Base-by-base conservation (phyloP, 1,140 invertebrate species). In the Penaeus chinensis region DNA sequence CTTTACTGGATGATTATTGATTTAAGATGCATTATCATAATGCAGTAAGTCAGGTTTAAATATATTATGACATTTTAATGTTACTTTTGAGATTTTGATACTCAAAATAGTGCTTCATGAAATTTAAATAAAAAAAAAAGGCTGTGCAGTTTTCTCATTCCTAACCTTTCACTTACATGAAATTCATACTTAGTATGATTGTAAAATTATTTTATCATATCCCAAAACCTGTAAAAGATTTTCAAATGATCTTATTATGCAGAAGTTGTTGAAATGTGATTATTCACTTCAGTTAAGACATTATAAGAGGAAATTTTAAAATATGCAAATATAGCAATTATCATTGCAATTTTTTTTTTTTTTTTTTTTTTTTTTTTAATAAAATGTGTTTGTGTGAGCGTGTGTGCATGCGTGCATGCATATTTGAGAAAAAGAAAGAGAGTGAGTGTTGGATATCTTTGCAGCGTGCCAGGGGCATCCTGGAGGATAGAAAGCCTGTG, bases 31-130 rank as follows among this genome's bases (percentile, higher is more conserved):
- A 81, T 27, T 81, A 19, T 27, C 32, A 32, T 63, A 81, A 81
- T 47, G 54, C 54, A 66, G 62, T n/a, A 82, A 37, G 32, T 82
- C 80, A 82, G 80, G 80, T 82, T 82, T 66, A 82, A 65, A 66
- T 82, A 82, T 63, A 62, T 62, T 27, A 66, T 22, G 22, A 32
- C 54, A 54, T 54, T 54, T 54, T 37, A 65, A 42, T 82, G 32
- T 65, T 62, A 66, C 37, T 37, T 66, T 82, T 82, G 80, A 82
- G 80, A 82, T 82, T 82, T 82, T 82, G 80, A 82, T 82, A 66
- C 80, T 82, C 80, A 82, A 66, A 27, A 81, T 42, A 37, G 61
- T 82, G 80, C 62, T 82, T 82, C 37, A 82, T 82, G 80, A 32
- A 82, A 22, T 82, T 82, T 82, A 20, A 82, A 65, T 82, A 82